Evolutionary conservation across 2,113 vertebrate genomes (phyloP), one percentile per base, ranked within the genome.

Genomic region (Siniperca knerii): DNA sequence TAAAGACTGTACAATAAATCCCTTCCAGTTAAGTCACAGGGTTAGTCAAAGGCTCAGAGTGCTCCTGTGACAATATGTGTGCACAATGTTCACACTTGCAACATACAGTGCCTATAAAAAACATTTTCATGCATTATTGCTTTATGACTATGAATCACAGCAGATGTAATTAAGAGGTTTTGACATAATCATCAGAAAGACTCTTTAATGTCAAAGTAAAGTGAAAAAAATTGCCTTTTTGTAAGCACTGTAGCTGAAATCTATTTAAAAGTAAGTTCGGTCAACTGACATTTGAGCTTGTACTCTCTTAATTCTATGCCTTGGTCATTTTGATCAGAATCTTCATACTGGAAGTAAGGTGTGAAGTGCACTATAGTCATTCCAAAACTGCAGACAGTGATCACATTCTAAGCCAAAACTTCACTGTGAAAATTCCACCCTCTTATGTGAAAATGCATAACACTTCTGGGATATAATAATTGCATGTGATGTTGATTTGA

Each of bases 1-100:
- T 67, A 83, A 79, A 89, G 86, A 75, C 54, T 44, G 61, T 50
- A 66, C 44, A 0, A 74, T 90, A 93, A 92, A 89, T 29, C 83
- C 8, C 57, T 13, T 74, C 60, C 44, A 10, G 74, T 86, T 76
- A 73, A 84, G 86, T 91, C 87, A 84, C 11, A 82, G 83, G 66
- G 80, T 67, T 48, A 77, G 60, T 69, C 55, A 50, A 62, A 81
- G 70, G 72, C 66, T 85, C 12, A 3, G 10, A 68, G 57, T 25
- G 44, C 20, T 73, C 62, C 64, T 77, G 71, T 83, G 8, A 85
- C 11, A 20, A 58, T 29, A 72, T 74, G 65, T 37, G 37, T 20
- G 21, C 40, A 9, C 20, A 58, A 15, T 61, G n/a, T 21, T 75
- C 68, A 68, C 29, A 35, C 35, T 72, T 3, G 7, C 60, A 40